Percentiles rank a stretch among this genome's conserved stretches.
phyloP scores from a whole-genome alignment of 2,113 vertebrate species.

The Sylvilagus bachmani region DNA sequence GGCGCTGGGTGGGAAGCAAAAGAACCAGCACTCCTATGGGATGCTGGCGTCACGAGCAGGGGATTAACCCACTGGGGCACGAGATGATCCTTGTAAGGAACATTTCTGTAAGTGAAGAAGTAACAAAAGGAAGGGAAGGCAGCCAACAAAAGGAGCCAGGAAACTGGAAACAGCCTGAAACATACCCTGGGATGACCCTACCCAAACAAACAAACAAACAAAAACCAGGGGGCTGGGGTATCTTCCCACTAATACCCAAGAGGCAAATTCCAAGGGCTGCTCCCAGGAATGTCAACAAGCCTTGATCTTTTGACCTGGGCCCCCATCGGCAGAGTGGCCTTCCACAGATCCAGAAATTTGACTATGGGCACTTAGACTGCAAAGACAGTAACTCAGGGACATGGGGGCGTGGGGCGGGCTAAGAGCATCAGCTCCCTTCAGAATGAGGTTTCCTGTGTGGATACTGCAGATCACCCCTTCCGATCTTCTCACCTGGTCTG shows the following conservation, averaged over 20 bases:
- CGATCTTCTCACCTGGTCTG: not conserved
- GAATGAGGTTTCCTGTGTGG: not conserved
- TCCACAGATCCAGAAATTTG: not conserved
- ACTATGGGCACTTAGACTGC: not conserved
- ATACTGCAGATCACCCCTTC: not conserved
- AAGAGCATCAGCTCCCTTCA: not conserved
- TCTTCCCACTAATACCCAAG: not conserved
- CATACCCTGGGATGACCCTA: not conserved
- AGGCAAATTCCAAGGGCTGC: not conserved
- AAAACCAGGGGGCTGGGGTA: not conserved
- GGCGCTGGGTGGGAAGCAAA: too few relatives aligned
- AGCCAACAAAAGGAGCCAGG: not conserved
- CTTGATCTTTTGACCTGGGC: too few relatives aligned
- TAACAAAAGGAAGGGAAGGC: not conserved
- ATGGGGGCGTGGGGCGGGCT: fast-evolving
- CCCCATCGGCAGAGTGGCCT: not conserved
- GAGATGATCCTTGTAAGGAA: too few relatives aligned
- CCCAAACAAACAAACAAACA: too few relatives aligned
- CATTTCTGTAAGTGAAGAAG: not conserved
- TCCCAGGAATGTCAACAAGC: not conserved
- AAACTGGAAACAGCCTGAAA: not conserved
- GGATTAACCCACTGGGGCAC: too few relatives aligned
- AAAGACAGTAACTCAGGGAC: too few relatives aligned
- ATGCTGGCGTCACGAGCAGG: too few relatives aligned
- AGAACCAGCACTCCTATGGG: too few relatives aligned